Evolutionary conservation across 1,140 invertebrate species (phyloP), one percentile per base, ranked within the genome.

Genomic region (Papilio glaucus): DNA sequence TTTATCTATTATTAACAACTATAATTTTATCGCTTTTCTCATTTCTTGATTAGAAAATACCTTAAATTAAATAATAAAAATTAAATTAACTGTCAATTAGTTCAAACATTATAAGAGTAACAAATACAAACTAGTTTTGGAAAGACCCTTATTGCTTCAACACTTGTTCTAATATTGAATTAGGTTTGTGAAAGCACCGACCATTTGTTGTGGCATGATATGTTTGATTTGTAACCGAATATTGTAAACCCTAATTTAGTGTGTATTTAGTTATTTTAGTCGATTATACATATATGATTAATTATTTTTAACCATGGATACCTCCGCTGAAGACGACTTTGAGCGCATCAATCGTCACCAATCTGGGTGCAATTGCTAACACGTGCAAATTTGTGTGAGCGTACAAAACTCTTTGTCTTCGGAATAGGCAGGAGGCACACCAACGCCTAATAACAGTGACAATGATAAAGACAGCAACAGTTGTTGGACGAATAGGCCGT

Each of bases 131-230:
- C 6, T 33, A 33, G 7, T 53, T 53, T 9, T 10, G 9, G 29
- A 33, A 4, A 24, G 49, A 24, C 18, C 45, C 15, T 18, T 49
- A 9, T 53, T 53, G 9, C 7, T 33, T 33, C 3, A 26, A 24
- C 49, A 57, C 10, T 57, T 57, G 49, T 57, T 57, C 21, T 57
- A 57, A 57, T 57, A 57, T 57, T 57, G 10, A 24, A 12, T 12
- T 4, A 57, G 49, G 21, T 24, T 12, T 26, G 45, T 12, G 3
- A 57, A 26, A 21, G 29, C 45, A 57, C 10, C 21, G 18, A 49
- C 18, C 9, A 57, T 57, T 57, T 57, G 10, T 57, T 21, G 21
- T 26, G 10, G 9, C 24, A 57, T 57, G 49, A 57, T 57, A 57
- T 57, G 21, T 57, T 57, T 57, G 21, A 57, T 57, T 57, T 12